Conservation (phyloP, 1,140 invertebrate species). For the Pissodes strobi region DNA sequence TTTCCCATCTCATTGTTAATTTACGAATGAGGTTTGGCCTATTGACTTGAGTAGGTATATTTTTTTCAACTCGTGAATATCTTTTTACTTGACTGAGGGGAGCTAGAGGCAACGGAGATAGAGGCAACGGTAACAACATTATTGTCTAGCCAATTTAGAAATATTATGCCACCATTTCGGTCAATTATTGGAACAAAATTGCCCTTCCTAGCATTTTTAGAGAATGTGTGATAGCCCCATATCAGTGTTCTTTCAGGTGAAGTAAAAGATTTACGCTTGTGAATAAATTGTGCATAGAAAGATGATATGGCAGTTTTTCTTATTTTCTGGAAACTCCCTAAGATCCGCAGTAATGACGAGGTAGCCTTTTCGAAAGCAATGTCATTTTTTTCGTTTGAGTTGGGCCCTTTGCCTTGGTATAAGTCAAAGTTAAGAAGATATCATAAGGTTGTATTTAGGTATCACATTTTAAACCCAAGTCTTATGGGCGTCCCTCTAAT, state of each 20-base stretch:
- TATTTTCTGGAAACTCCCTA: conserved; percentile 6
- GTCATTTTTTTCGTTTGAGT: too few species aligned
- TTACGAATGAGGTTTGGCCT: conserved; percentile 47
- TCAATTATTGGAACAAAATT: too few species aligned
- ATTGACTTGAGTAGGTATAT: conserved; percentile 4
- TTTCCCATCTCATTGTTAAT: too few species aligned
- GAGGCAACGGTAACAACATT: conserved; percentile 6
- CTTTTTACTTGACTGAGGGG: conserved; percentile 9
- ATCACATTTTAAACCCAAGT: too few species aligned
- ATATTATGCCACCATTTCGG: conserved; percentile 3
- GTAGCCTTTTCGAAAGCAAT: not conserved
- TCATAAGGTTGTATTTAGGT: too few species aligned
- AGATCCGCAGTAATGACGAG: not conserved
- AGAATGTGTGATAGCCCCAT: not conserved
- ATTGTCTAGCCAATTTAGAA: too few species aligned
- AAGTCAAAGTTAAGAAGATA: too few species aligned
- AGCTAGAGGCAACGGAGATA: conserved; percentile 8
- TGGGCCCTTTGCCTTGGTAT: too few species aligned
- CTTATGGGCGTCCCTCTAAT: too few species aligned
- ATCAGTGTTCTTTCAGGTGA: not conserved
- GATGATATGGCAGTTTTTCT: not conserved
- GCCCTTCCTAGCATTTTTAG: conserved; percentile 3
- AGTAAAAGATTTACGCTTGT: not conserved
- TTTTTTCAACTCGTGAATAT: conserved; percentile 13
- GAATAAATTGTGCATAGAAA: conserved; percentile 3